phyloP scores from a whole-genome alignment of 2,113 vertebrate species.

The Theristicus caerulescens region DNA sequence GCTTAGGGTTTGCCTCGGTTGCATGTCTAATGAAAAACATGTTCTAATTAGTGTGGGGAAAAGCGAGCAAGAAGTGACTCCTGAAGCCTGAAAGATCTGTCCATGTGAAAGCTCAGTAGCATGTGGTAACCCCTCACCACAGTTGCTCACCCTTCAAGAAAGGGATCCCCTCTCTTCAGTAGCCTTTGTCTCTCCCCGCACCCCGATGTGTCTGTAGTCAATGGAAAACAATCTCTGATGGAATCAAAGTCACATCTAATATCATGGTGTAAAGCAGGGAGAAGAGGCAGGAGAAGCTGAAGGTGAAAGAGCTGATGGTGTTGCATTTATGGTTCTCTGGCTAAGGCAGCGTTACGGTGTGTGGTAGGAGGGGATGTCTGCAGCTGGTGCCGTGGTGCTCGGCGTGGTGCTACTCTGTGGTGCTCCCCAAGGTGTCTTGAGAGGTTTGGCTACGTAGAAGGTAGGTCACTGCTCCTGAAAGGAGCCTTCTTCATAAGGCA shows the following conservation, averaged over 20 bases:
- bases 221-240: not conserved
- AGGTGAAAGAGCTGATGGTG: not conserved
- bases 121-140: not conserved
- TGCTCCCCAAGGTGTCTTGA: not conserved
- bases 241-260: not conserved
- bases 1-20: not conserved
- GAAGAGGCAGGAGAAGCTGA: not conserved
- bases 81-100: not conserved
- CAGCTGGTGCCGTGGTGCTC: not conserved
- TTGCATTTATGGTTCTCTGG: not conserved
- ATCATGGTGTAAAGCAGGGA: not conserved
- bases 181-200: not conserved
- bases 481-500: not conserved
- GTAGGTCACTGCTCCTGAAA: not conserved
- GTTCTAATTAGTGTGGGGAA: not conserved
- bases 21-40: not conserved
- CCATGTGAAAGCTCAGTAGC: rapidly evolving
- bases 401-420: not conserved
- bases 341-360: not conserved
- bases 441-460: not conserved
- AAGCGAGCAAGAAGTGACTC: not conserved
- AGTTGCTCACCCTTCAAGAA: not conserved
- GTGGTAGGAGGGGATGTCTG: not conserved
- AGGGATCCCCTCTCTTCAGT: not conserved
- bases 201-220: not conserved